Conservation (phyloP, 2,888 invertebrate species). For the Piscicola geometra region DNA sequence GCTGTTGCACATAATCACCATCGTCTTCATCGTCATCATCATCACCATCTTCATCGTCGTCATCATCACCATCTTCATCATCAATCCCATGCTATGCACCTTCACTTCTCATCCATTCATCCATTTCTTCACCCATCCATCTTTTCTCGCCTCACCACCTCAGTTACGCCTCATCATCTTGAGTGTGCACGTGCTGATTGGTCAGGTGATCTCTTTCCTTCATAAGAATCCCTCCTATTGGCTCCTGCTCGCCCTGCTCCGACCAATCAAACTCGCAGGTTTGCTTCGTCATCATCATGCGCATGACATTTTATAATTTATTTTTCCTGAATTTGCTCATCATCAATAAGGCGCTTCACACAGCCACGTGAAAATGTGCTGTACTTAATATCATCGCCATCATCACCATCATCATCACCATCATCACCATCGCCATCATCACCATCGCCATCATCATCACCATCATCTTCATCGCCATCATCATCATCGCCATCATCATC, state of each 20-base stretch:
- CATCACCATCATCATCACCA: slow-evolving; percentile 7
- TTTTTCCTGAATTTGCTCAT: slow-evolving; percentile 10
- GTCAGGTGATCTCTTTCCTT: not conserved
- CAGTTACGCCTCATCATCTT: not conserved
- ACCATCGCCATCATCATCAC: slow-evolving; percentile 26
- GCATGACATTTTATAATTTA: not conserved
- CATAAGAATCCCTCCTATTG: slow-evolving; percentile 8
- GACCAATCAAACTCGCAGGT: slow-evolving; percentile 4
- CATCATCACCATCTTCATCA: not conserved
- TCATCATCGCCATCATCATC: slow-evolving; percentile 7
- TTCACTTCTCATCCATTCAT: not conserved
- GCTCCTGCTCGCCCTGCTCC: not conserved
- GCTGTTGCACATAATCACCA: not conserved
- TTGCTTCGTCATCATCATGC: not conserved
- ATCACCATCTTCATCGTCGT: not conserved
- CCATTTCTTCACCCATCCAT: slow-evolving; percentile 3
- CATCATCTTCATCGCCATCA: slow-evolving; percentile 11
- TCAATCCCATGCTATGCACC: not conserved
- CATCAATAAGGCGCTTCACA: not conserved
- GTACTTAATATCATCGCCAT: not conserved
- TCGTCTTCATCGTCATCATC: not conserved
- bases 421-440: slow-evolving; percentile 31
- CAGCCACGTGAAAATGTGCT: not conserved
- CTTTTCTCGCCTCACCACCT: no score
- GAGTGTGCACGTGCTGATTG: slow-evolving; percentile 3